phyloP scores from a whole-genome alignment of 2,797 vertebrate genomes.

The Crax fasciolata region DNA sequence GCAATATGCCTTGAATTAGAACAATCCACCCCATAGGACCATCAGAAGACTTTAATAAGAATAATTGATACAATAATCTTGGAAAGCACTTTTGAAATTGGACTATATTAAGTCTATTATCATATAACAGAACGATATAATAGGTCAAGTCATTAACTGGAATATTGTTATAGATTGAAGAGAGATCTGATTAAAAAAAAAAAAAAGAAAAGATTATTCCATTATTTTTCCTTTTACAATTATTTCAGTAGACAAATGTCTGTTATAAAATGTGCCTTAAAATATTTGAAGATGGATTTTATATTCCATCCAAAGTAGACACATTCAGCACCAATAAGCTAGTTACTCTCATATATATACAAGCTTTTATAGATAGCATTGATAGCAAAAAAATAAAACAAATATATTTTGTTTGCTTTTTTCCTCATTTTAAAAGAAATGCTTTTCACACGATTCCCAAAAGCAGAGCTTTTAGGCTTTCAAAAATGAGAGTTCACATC shows the following conservation, averaged over 20 bases:
- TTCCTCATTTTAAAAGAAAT: neutral
- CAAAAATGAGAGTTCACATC: neutral
- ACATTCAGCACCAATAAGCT: neutral
- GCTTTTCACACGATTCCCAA: neutral
- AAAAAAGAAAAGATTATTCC: neutral
- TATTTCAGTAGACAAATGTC: constrained; percentile 35
- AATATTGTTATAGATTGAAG: constrained; percentile 41
- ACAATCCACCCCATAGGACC: neutral
- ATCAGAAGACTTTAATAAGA: constrained; percentile 5
- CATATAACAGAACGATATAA: constrained; percentile 35
- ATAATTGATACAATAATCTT: constrained; percentile 43
- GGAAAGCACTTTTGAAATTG: constrained; percentile 46
- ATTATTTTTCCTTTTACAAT: constrained; percentile 53
- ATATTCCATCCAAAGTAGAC: neutral
- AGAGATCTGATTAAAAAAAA: neutral
- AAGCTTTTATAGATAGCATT: neutral
- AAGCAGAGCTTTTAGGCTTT: constrained; percentile 3
- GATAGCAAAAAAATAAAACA: neutral
- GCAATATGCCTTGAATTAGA: neutral
- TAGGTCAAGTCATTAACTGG: constrained; percentile 53
- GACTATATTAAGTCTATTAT: constrained; percentile 60
- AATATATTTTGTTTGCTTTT: neutral
- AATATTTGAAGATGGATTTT: constrained; percentile 33
- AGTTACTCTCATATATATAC: neutral
- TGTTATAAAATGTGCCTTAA: constrained; percentile 27